These are phyloP conservation scores for Hyperoplus lanceolatus DNA, from an alignment of 2,797 vertebrate species.

Conservation along the genomic window DNA sequence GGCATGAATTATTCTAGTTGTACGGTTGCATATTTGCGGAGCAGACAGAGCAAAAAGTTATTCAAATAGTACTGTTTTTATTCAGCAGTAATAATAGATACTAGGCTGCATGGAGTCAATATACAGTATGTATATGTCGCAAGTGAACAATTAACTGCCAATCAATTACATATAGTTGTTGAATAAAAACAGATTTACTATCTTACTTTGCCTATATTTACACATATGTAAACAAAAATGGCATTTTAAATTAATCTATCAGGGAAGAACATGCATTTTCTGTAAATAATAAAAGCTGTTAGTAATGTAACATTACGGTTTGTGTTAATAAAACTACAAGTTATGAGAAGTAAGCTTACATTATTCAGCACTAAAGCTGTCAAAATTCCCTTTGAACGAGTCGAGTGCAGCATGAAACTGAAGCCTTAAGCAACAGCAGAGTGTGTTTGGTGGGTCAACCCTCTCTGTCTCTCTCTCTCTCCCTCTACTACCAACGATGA, in stretches of 20 bases:
- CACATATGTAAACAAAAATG: background rate
- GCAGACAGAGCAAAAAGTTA: background rate
- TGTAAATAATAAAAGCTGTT: slow-evolving; percentile 33
- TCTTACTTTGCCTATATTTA: background rate
- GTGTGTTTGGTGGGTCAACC: slow-evolving; percentile 38
- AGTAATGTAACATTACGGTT: slow-evolving; percentile 21
- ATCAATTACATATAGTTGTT: background rate
- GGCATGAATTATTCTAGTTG: background rate
- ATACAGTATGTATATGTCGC: background rate
- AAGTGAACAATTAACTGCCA: slow-evolving; percentile 4
- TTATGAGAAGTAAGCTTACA: slow-evolving; percentile 29
- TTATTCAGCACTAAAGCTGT: slow-evolving; percentile 46
- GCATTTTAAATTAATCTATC: background rate
- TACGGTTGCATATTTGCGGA: background rate
- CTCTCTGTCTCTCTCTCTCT: background rate
- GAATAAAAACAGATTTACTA: background rate
- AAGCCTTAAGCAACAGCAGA: slow-evolving; percentile 43
- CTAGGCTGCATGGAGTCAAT: background rate
- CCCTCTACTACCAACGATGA: background rate
- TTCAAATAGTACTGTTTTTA: background rate
- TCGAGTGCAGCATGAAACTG: slow-evolving; percentile 34
- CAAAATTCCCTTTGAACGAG: slow-evolving; percentile 50
- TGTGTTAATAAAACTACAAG: slow-evolving; percentile 40
- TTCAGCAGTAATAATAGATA: slow-evolving; percentile 1
- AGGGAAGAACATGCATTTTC: background rate